A percentile compares a stretch with the other conserved stretches of the same genome.
Conservation (phyloP, 1,140 invertebrate species). For the Lamellibrachia luymesi region DNA sequence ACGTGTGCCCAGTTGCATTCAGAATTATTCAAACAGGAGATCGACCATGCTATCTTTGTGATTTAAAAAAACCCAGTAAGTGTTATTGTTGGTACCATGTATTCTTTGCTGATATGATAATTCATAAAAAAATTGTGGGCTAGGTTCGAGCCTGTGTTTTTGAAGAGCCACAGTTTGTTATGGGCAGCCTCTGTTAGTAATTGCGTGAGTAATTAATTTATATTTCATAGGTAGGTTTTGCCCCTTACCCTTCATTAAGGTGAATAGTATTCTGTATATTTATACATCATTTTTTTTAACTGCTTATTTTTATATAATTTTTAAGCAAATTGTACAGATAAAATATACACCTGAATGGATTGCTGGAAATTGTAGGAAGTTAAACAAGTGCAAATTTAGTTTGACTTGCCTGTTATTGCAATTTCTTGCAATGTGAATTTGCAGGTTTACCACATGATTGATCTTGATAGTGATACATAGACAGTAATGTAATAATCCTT, state of each 20-base stretch:
- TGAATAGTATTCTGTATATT: not conserved
- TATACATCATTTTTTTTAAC: not conserved
- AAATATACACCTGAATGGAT: not conserved
- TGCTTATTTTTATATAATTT: not conserved
- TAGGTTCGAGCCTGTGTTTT: no score
- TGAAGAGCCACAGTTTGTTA: no score
- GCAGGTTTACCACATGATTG: not conserved
- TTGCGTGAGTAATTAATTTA: not conserved
- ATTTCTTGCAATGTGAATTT: not conserved
- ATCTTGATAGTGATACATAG: not conserved
- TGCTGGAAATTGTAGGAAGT: not conserved
- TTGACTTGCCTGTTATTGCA: not conserved
- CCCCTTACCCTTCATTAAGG: not conserved
- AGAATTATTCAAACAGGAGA: no score
- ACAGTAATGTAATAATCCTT: not conserved
- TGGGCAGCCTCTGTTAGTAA: not conserved
- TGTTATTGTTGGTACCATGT: no score
- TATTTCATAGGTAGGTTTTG: no score
- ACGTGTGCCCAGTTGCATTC: no score
- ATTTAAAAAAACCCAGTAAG: no score
- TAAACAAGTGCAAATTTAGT: not conserved
- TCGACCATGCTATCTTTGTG: no score
- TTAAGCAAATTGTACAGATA: not conserved
- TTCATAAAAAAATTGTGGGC: no score
- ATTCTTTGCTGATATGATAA: no score